Evolutionary conservation across 2,797 vertebrate genomes (phyloP), one percentile per base, ranked within the genome.

Genomic region (Falco novaeseelandiae): DNA sequence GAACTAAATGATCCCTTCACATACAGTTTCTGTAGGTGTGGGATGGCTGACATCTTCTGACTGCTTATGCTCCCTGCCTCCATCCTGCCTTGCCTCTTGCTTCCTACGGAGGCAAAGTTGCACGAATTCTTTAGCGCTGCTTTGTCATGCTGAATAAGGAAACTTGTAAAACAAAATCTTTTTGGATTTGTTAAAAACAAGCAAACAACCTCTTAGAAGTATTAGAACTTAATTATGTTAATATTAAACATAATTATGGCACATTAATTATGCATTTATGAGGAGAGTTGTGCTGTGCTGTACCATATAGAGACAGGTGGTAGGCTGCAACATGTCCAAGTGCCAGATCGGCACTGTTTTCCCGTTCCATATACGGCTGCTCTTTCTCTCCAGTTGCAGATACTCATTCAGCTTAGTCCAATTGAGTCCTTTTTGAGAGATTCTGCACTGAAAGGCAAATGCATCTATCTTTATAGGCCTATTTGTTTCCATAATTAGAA

Each of bases 401-500:
- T 66, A 27, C 42, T 95, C 32, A 34, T 90, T 95, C 88, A 95
- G 83, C 88, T 74, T 69, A 65, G 67, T 63, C 57, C 91, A 91
- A 91, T 32, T 63, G 72, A 91, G 65, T 77, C 66, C 76, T 87
- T 94, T 77, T 92, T 74, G 85, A 90, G 51, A 74, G 66, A 77
- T 52, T 93, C 81, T 83, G 25, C 0, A 0, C 76, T 93, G 87
- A 96, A 94, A 95, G 83, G 76, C 67, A 87, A 80, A 88, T 11
- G 14, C 84, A 87, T 95, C 73, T 78, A 80, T 96, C 93, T 94
- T 90, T 85, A 59, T 94, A 87, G 94, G 72, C 58, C 42, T 90
- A 87, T 96, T 97, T 95, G 83, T 95, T 96, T 96, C 93, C 58
- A 62, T 93, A 96, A 94, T 95, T 89, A 92, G 90, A 95, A 92